phyloP scores from a whole-genome alignment of 1,140 invertebrate species.

The Lamellibrachia luymesi region DNA sequence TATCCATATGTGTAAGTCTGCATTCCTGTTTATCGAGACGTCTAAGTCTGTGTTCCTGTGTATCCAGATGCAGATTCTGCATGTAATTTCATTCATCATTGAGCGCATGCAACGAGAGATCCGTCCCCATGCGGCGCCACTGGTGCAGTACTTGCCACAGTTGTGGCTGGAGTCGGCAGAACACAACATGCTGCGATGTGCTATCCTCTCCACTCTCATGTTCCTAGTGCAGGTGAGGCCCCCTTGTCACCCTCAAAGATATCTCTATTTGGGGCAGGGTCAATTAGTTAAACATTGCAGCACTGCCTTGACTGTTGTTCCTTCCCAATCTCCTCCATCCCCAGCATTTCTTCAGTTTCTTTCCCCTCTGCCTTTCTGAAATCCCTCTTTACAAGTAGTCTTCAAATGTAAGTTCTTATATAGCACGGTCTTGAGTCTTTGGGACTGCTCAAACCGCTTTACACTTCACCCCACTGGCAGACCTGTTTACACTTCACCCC shows the following conservation, averaged over 20 bases:
- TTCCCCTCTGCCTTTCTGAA: not conserved
- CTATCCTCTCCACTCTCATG: constrained; percentile 82
- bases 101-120: constrained; percentile 79
- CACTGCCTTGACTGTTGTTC: not conserved
- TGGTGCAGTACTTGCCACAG: constrained; percentile 80
- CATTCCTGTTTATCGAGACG: not conserved
- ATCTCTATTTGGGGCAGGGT: too few relatives aligned
- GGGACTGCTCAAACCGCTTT: too few relatives aligned
- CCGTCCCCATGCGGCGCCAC: constrained; percentile 65
- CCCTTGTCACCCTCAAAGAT: not conserved
- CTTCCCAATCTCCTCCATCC: too few relatives aligned
- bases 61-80: constrained; percentile 79
- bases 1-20: not conserved
- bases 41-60: not conserved
- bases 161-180: constrained; percentile 84
- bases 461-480: too few relatives aligned
- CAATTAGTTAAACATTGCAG: too few relatives aligned
- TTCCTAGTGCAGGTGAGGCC: constrained; percentile 71
- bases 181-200: constrained; percentile 88
- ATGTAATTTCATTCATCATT: constrained; percentile 85
- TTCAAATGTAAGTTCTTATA: too few relatives aligned
- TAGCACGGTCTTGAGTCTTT: too few relatives aligned
- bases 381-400: too few relatives aligned
- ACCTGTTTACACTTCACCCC: too few relatives aligned
- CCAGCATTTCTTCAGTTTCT: not conserved